Percentiles rank a stretch among this genome's conserved stretches.
Conservation (phyloP, 2,888 invertebrate species). For the Ceramica pisi region DNA sequence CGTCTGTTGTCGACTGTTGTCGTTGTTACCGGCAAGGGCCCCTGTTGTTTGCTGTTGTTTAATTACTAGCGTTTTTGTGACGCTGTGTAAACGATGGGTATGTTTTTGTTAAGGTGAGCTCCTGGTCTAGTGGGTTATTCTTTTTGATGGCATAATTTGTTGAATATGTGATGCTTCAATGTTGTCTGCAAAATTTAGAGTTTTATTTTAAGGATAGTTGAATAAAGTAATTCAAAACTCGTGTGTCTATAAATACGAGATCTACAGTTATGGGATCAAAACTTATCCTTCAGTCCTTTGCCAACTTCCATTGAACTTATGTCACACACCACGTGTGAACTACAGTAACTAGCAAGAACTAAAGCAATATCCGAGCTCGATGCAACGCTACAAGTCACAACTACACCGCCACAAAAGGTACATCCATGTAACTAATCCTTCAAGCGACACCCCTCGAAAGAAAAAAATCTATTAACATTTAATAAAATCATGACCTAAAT, state of each 20-base stretch:
- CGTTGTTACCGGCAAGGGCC: slow-evolving; percentile 75
- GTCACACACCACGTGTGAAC: not conserved
- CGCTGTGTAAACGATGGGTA: slow-evolving; percentile 68
- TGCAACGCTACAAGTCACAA: slow-evolving; percentile 5
- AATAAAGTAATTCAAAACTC: not conserved
- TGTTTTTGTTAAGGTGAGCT: slow-evolving; percentile 68
- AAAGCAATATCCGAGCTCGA: slow-evolving; percentile 34
- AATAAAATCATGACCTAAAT: slow-evolving; percentile 91
- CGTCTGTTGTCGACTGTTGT: slow-evolving; percentile 70
- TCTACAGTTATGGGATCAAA: not conserved
- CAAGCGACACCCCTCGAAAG: slow-evolving; percentile 68
- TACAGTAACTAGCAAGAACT: slow-evolving; percentile 39
- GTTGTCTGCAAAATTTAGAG: not conserved
- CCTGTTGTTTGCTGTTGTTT: slow-evolving; percentile 81
- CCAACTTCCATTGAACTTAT: not conserved
- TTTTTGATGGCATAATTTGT: slow-evolving; percentile 31
- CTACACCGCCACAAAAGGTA: slow-evolving; percentile 41
- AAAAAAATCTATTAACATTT: slow-evolving; percentile 86
- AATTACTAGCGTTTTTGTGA: slow-evolving; percentile 85
- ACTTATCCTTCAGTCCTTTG: not conserved
- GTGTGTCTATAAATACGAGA: not conserved
- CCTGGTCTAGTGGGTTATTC: slow-evolving; percentile 60
- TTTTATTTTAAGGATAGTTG: not conserved
- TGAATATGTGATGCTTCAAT: slow-evolving; percentile 3
- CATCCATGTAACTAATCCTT: slow-evolving; percentile 44